Evolutionary conservation across 2,888 invertebrate species (phyloP).

Genomic region (Fissipunctia ypsillon): DNA sequence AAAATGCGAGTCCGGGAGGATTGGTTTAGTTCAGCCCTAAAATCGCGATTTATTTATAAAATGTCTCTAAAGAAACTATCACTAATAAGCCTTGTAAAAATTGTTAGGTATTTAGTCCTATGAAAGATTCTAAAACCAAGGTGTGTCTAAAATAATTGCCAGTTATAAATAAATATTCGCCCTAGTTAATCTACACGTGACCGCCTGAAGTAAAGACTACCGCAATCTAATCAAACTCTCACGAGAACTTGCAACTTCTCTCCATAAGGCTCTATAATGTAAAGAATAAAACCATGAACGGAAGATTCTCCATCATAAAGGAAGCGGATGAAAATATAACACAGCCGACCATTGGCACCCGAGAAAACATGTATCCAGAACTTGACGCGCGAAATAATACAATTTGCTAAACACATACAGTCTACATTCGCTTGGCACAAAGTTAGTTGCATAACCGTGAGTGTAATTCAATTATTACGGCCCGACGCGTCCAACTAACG

Average conservation of each 20-base stretch:
- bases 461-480: constrained; percentile 87
- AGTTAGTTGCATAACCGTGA: constrained; percentile 73
- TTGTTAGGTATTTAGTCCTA: not conserved
- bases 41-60: not conserved
- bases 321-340: constrained; percentile 54
- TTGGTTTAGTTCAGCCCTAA: not conserved
- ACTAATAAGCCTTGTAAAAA: not conserved
- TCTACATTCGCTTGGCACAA: constrained; percentile 62
- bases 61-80: not conserved
- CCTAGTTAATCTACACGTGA: not conserved
- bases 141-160: too few relatives aligned
- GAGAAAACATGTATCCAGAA: constrained; percentile 47
- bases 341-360: constrained; percentile 47
- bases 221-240: not conserved
- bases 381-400: constrained; percentile 60
- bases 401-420: constrained; percentile 60
- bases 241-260: not conserved
- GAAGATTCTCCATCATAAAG: constrained; percentile 45
- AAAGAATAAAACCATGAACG: constrained; percentile 28
- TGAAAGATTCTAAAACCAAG: too few relatives aligned
- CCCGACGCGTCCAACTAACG: constrained; percentile 84
- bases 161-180: too few relatives aligned
- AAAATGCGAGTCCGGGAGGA: too few relatives aligned
- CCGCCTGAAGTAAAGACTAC: too few relatives aligned
- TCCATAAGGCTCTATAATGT: too few relatives aligned